These are phyloP conservation scores for Caenorhabditis panamensis DNA, from an alignment of 2,888 invertebrate genomes.

Conservation along the genomic window DNA sequence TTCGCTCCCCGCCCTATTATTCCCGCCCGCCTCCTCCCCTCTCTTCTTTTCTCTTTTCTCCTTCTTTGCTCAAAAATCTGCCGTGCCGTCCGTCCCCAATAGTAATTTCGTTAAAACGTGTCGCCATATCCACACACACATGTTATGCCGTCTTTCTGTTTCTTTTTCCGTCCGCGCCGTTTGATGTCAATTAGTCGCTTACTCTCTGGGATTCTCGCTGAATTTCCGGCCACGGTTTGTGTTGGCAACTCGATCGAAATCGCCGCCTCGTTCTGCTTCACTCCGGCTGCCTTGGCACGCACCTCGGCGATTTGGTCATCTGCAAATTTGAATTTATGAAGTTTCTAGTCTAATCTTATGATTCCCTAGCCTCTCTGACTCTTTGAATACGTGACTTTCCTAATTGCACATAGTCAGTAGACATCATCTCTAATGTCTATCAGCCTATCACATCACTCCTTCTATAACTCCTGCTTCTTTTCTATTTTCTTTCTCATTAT, in stretches of 20 bases:
- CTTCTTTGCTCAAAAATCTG: not conserved
- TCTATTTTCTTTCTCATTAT: not conserved
- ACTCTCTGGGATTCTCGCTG: constrained; percentile 60
- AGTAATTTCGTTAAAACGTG: constrained; percentile 57
- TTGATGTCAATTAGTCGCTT: constrained; percentile 48
- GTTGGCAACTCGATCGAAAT: constrained; percentile 58
- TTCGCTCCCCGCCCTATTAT: constrained; percentile 20
- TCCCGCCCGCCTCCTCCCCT: constrained; percentile 8
- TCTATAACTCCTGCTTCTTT: not conserved
- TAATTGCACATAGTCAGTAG: too few relatives aligned
- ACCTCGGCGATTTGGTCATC: constrained; percentile 63
- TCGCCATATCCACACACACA: not conserved
- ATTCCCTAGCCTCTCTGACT: not conserved
- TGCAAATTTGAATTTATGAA: constrained; percentile 16
- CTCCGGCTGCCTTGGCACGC: constrained; percentile 55
- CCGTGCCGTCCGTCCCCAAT: too few relatives aligned
- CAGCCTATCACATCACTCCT: too few relatives aligned
- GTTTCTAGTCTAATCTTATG: not conserved
- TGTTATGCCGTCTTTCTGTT: constrained; percentile 20
- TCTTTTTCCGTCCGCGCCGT: not conserved
- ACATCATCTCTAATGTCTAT: too few relatives aligned
- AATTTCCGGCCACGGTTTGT: constrained; percentile 30
- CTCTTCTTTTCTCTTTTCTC: constrained; percentile 15
- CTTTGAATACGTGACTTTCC: not conserved
- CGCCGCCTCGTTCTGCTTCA: constrained; percentile 54